Conservation (phyloP, 2,113 vertebrate species). For the Anser brachyrhynchus region DNA sequence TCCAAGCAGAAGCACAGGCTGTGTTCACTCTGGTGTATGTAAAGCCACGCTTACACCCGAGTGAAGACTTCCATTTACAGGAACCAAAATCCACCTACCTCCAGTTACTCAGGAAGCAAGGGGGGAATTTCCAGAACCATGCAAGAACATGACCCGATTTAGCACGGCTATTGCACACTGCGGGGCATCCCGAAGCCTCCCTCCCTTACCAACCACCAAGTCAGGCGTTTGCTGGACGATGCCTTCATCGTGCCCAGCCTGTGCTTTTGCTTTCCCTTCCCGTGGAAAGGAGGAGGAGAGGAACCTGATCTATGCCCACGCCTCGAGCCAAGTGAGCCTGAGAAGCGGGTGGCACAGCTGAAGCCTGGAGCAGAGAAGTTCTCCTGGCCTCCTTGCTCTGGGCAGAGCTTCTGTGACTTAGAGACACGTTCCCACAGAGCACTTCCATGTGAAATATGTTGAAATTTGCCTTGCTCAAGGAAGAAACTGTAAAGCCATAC, state of each 20-base stretch:
- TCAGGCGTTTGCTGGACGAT: background rate
- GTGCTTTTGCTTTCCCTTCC: background rate
- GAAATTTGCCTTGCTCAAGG: background rate
- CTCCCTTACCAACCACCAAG: background rate
- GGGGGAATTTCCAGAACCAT: background rate
- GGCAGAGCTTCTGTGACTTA: background rate
- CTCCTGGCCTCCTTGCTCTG: background rate
- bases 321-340: rapidly evolving
- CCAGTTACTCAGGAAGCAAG: background rate
- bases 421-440: background rate
- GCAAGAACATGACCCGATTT: background rate
- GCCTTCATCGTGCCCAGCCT: background rate
- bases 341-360: background rate
- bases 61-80: background rate
- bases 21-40: background rate
- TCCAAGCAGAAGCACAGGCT: background rate
- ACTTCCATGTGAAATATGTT: background rate
- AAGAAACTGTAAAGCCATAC: background rate
- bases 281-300: background rate
- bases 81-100: background rate
- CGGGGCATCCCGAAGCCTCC: background rate
- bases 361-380: background rate
- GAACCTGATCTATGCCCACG: background rate
- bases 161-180: background rate
- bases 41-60: background rate